Conservation (phyloP, 1,140 invertebrate genomes). For the Pantala flavescens region DNA sequence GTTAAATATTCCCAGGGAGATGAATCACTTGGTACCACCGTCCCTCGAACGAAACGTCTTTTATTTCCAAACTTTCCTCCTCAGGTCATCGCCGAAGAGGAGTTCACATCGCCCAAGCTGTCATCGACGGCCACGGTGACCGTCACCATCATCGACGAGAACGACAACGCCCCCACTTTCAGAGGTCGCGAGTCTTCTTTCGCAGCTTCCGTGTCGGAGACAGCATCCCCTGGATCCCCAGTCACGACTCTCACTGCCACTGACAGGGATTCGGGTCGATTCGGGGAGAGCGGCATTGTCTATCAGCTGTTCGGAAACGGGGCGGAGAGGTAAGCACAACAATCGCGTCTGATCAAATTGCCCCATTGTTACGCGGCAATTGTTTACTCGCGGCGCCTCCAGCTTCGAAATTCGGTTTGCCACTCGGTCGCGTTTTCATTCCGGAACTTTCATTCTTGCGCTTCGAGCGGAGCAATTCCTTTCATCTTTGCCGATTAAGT, state of each 20-base stretch:
- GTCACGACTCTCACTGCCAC: slow-evolving; percentile 66
- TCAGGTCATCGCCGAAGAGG: slow-evolving; percentile 71
- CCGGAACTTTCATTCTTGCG: too few species aligned
- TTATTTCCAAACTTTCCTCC: too few species aligned
- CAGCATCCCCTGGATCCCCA: slow-evolving; percentile 52
- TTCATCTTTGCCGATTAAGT: too few species aligned
- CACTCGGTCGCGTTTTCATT: too few species aligned
- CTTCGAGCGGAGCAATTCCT: too few species aligned
- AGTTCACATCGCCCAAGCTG: slow-evolving; percentile 58
- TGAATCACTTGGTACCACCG: too few species aligned
- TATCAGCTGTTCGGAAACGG: slow-evolving; percentile 79
- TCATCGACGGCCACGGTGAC: slow-evolving; percentile 80
- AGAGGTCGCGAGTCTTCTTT: slow-evolving; percentile 54
- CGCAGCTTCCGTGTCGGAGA: slow-evolving; percentile 59
- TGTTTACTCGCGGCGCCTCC: too few species aligned
- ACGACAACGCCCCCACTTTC: slow-evolving; percentile 80
- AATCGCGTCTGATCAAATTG: too few species aligned
- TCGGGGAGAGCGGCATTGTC: slow-evolving; percentile 66
- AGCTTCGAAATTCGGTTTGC: too few species aligned
- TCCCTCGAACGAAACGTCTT: too few species aligned
- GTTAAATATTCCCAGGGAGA: too few species aligned
- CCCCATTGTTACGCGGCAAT: too few species aligned
- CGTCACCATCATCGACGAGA: slow-evolving; percentile 73
- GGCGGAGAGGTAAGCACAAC: slow-evolving; percentile 46
- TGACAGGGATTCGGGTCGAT: slow-evolving; percentile 72